These are phyloP conservation scores for Neosilurus hyrtlii DNA, from an alignment of 2,797 vertebrate species.

Conservation along the genomic window DNA sequence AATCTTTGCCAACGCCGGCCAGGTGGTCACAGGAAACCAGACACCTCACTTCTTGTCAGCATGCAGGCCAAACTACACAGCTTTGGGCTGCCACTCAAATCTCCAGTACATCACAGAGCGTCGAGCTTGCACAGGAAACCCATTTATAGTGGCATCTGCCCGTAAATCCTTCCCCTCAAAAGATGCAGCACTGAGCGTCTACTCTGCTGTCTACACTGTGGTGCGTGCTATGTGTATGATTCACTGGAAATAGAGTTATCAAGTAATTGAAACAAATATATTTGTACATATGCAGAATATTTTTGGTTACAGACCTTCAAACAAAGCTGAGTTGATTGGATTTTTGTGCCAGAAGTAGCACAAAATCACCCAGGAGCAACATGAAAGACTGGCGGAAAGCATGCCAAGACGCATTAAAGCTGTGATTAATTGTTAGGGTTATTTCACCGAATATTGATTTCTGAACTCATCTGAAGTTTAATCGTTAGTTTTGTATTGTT, in stretches of 20 bases:
- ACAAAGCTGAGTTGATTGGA: too few relatives aligned
- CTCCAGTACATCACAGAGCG: constrained; percentile 83
- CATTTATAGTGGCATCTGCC: constrained; percentile 79
- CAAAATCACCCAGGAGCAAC: too few relatives aligned
- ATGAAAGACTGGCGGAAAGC: too few relatives aligned
- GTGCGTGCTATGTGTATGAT: constrained; percentile 61
- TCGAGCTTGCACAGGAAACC: constrained; percentile 81
- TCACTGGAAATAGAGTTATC: not conserved
- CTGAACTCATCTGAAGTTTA: too few relatives aligned
- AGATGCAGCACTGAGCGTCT: constrained; percentile 87
- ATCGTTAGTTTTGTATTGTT: too few relatives aligned
- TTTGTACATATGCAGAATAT: too few relatives aligned
- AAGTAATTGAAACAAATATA: not conserved
- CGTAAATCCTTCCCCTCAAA: constrained; percentile 91
- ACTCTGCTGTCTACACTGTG: constrained; percentile 87
- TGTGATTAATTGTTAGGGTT: too few relatives aligned
- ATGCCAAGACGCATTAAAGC: too few relatives aligned
- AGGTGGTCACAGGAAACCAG: constrained; percentile 91
- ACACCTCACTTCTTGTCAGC: constrained; percentile 90
- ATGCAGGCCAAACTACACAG: constrained; percentile 91
- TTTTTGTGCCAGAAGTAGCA: too few relatives aligned
- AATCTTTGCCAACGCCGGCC: constrained; percentile 90
- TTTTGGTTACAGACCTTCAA: too few relatives aligned
- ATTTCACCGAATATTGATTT: too few relatives aligned
- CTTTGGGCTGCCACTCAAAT: constrained; percentile 82